phyloP scores from a whole-genome alignment of 2,888 invertebrate genomes.

The Heteromyza rotundicornis region DNA sequence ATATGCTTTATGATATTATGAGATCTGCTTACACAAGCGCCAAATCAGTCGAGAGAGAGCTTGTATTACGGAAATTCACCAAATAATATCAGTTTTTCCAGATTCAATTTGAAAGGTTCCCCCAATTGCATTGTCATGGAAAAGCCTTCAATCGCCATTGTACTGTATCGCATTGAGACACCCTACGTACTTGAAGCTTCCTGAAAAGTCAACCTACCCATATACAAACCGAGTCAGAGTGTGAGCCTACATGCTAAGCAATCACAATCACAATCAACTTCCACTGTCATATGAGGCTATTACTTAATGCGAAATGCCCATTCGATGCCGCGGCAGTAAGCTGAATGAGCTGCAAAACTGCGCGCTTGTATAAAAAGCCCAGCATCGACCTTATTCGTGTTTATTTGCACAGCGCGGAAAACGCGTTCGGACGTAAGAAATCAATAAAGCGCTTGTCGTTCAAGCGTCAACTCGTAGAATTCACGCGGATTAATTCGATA shows the following conservation, averaged over 20 bases:
- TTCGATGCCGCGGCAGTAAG: conserved; percentile 12
- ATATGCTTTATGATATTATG: conserved; percentile 1
- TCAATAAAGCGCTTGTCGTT: conserved; percentile 28
- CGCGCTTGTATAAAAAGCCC: conserved; percentile 52
- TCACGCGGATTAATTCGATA: too few relatives aligned
- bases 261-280: not conserved
- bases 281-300: not conserved
- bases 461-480: conserved; percentile 20
- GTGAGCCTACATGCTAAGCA: conserved; percentile 2
- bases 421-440: conserved; percentile 49
- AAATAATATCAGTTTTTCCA: too few relatives aligned
- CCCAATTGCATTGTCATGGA: too few relatives aligned
- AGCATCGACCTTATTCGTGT: conserved; percentile 44
- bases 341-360: conserved; percentile 26
- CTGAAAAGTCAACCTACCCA: not conserved
- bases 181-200: not conserved
- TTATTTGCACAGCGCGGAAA: conserved; percentile 57
- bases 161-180: too few relatives aligned
- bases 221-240: not conserved
- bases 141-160: too few relatives aligned
- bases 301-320: too few relatives aligned
- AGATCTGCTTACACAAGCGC: too few relatives aligned
- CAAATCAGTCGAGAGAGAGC: too few relatives aligned
- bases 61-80: too few relatives aligned
- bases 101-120: too few relatives aligned